A percentile compares a stretch with the other conserved stretches of the same genome.
Conservation (phyloP, 2,888 invertebrate species). For the Idaea straminata region DNA sequence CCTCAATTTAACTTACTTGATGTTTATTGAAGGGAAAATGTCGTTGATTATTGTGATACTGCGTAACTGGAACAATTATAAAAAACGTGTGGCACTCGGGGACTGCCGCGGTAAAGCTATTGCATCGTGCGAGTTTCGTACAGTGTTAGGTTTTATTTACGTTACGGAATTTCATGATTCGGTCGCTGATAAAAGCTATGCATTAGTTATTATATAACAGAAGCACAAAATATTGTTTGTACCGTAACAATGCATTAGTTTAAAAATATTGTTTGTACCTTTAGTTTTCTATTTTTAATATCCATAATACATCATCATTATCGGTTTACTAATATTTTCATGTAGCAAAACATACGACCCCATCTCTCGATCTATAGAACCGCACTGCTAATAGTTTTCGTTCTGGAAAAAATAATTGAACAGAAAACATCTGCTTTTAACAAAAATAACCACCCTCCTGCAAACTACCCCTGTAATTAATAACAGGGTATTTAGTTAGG, state of each 20-base stretch:
- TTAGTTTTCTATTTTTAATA: too few relatives aligned
- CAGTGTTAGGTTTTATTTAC: too few relatives aligned
- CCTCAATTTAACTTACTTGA: not conserved
- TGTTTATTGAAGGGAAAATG: not conserved
- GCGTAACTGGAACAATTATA: too few relatives aligned
- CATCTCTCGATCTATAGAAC: not conserved
- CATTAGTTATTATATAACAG: too few relatives aligned
- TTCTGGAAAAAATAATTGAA: slow-evolving; percentile 2
- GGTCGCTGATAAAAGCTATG: too few relatives aligned
- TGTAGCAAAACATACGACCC: not conserved
- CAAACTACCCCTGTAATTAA: slow-evolving; percentile 17
- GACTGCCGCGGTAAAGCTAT: too few relatives aligned
- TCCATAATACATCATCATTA: not conserved
- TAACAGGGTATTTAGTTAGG: slow-evolving; percentile 3
- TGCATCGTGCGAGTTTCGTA: too few relatives aligned
- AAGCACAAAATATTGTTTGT: too few relatives aligned
- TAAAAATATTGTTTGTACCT: too few relatives aligned
- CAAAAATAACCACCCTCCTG: slow-evolving; percentile 18
- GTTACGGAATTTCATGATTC: too few relatives aligned
- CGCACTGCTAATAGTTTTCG: not conserved
- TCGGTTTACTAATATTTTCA: not conserved
- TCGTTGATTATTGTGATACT: not conserved
- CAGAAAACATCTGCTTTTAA: slow-evolving; percentile 18
- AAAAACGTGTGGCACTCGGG: too few relatives aligned
- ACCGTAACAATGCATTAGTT: too few relatives aligned